Evolutionary conservation across 2,797 vertebrate genomes (phyloP), one percentile per base, ranked within the genome.

Genomic region (Muscicapa striata): DNA sequence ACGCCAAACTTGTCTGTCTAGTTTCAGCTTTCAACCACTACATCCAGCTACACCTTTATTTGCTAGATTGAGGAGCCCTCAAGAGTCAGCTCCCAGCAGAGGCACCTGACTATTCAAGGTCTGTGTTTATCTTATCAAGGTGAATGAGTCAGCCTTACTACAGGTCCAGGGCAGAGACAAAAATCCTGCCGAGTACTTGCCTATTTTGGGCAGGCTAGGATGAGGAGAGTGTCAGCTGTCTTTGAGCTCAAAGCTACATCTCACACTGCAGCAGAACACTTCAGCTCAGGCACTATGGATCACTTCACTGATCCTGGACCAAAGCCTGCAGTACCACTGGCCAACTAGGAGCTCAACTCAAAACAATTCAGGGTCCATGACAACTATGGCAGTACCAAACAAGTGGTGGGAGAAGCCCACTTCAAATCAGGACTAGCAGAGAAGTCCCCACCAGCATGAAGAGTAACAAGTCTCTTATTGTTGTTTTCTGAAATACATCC

Each of bases 21-120:
- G 94, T 96, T 96, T 84, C 66, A 68, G 30, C 83, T 94, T 85
- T 91, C 79, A 91, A 76, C 94, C 94, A 96, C 94, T 81, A 88
- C 46, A 91, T 81, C 41, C 77, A 96, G 91, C 90, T 95, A 95
- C 95, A 94, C 96, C 95, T 96, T 94, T 95, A 90, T 94, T 96
- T 96, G 70, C 86, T 88, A 89, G 88, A 91, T 49, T 59, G 85
- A 96, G 57, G 77, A 96, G 59, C 67, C 90, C 90, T 96, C 83
- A 79, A 93, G 91, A 96, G 80, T 69, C 58, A 84, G 85, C 21
- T 95, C 90, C 86, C 96, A 95, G 91, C 59, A 93, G 45, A 87
- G 14, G 51, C 61, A 86, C 74, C 76, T 52, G 36, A 84, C 59
- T 88, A 69, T 63, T 86, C 36, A 76, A 94, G 63, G 74, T 81